phyloP scores from a whole-genome alignment of 2,888 invertebrate genomes.

The Ernsta delagoae region DNA sequence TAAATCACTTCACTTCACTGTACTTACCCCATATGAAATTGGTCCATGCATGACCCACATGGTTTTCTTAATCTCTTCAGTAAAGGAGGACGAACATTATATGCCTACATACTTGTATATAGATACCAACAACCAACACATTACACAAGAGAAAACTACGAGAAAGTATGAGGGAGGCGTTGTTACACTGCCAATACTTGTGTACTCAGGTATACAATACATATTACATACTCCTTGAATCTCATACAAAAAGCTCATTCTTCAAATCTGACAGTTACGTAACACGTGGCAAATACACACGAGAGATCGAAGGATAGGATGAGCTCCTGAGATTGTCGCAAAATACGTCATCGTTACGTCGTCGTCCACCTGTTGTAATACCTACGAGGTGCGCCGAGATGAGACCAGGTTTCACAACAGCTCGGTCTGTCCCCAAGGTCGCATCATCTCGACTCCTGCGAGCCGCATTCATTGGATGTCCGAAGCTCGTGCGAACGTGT shows the following conservation, averaged over 20 bases:
- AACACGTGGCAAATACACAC: neutral
- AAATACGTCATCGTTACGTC: constrained; percentile 27
- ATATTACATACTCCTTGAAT: no score
- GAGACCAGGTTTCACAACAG: constrained; percentile 61
- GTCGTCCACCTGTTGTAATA: constrained; percentile 51
- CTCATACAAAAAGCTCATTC: neutral
- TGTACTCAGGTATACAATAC: no score
- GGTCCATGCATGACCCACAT: no score
- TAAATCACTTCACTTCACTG: no score
- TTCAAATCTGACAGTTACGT: constrained; percentile 6
- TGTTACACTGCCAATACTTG: no score
- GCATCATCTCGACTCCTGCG: constrained; percentile 50
- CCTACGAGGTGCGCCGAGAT: constrained; percentile 56
- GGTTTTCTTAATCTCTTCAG: no score
- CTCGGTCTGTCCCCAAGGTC: constrained; percentile 72
- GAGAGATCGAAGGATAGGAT: constrained; percentile 3
- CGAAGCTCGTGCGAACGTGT: constrained; percentile 63
- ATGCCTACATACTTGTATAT: no score
- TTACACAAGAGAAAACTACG: no score
- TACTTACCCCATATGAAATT: no score
- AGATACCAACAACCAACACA: no score
- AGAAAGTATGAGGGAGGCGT: no score
- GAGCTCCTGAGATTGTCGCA: constrained; percentile 15
- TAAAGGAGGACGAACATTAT: no score
- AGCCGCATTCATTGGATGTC: constrained; percentile 60